Evolutionary conservation across 2,113 vertebrate genomes (phyloP).

Genomic region (Syngnathus scovelli): DNA sequence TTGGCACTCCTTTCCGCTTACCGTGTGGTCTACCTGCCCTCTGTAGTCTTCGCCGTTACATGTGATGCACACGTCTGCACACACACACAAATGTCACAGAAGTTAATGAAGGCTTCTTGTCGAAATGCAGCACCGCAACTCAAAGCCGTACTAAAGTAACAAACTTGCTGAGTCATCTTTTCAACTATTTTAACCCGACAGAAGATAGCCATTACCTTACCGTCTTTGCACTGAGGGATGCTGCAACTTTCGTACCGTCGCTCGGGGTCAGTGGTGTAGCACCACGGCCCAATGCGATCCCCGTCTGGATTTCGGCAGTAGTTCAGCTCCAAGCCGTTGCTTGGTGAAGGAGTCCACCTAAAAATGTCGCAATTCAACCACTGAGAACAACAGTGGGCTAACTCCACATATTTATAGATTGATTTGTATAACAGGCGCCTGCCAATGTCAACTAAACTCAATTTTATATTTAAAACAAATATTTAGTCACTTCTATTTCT

Average conservation of each 20-base stretch:
- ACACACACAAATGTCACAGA: not conserved
- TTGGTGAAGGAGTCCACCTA: constrained; percentile 79
- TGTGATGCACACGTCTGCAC: constrained; percentile 80
- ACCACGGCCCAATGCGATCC: constrained; percentile 88
- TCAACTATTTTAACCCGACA: too few species aligned
- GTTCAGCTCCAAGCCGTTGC: constrained; percentile 86
- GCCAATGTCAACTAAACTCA: too few species aligned
- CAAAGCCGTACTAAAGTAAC: too few species aligned
- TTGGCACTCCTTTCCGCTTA: constrained; percentile 84
- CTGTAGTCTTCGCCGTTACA: constrained; percentile 94
- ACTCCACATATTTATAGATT: not conserved
- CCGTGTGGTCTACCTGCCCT: constrained; percentile 82
- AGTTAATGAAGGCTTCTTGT: too few species aligned
- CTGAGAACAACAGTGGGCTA: not conserved
- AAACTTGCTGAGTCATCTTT: too few species aligned
- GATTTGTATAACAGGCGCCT: too few species aligned
- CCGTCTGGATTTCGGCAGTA: constrained; percentile 91
- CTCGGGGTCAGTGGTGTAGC: constrained; percentile 81
- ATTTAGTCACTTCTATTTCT: too few species aligned
- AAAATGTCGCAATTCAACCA: not conserved
- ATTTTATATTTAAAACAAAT: too few species aligned
- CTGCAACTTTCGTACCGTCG: constrained; percentile 83
- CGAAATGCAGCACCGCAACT: too few species aligned
- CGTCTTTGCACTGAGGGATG: constrained; percentile 84
- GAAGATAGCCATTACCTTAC: constrained; percentile 24